These are phyloP conservation scores for Lepidurus packardi DNA, from an alignment of 1,140 invertebrate species.

Conservation along the genomic window DNA sequence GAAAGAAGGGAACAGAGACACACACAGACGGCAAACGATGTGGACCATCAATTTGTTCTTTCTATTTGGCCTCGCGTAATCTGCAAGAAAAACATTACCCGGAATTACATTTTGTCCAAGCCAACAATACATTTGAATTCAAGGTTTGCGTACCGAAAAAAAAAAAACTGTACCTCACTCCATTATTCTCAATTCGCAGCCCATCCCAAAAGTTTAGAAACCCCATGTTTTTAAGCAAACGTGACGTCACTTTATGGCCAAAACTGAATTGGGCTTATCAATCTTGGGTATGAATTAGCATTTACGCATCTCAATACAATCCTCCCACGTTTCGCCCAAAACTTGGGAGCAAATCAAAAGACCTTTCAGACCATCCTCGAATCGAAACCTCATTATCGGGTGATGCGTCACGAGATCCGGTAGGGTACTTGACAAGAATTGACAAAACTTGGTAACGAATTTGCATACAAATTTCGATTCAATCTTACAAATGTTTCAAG, in stretches of 20 bases:
- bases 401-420: too few relatives aligned
- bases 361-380: too few relatives aligned
- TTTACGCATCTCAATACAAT: background rate
- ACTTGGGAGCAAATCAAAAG: too few relatives aligned
- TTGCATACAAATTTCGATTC: too few relatives aligned
- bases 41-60: background rate
- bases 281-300: background rate
- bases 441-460: too few relatives aligned
- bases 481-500: too few relatives aligned
- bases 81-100: constrained; percentile 8
- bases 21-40: background rate
- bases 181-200: constrained; percentile 9
- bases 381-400: too few relatives aligned
- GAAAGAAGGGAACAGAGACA: background rate
- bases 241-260: background rate
- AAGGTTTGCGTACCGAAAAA: constrained; percentile 26
- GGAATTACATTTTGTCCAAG: background rate
- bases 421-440: too few relatives aligned
- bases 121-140: background rate
- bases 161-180: constrained; percentile 29
- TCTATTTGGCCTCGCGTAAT: background rate
- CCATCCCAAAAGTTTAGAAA: background rate
- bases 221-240: background rate
- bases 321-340: too few relatives aligned
- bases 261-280: background rate